Base-by-base conservation (phyloP, 1,140 invertebrate species). In the Halotydeus destructor region DNA sequence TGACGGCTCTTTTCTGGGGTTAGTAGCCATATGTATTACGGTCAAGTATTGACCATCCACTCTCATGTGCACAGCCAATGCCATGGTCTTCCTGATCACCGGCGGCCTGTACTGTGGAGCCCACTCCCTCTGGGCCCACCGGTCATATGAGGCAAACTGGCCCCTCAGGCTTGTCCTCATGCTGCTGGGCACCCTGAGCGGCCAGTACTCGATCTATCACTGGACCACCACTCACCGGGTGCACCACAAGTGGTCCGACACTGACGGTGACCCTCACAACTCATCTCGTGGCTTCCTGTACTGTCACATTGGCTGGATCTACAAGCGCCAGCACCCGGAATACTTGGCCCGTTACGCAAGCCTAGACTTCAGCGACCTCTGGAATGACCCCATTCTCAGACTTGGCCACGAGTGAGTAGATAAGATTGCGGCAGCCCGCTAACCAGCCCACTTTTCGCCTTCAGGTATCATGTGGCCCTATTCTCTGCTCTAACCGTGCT, bases 321-420 rank as follows among this genome's bases (percentile, higher is more conserved):
- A 80, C 4, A 62, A 72, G 0, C 77, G 75, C 0, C 75, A 75
- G 0, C 77, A 80, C 57, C 77, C 77, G 0, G 67, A 72, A 6
- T 76, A 37, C 19, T 12, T 8, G n/a, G 32, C 24, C 8, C n/a
- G n/a, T n/a, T n/a, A n/a, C n/a, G n/a, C n/a, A n/a, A n/a, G n/a
- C n/a, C 68, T 94, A 14, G 83, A 91, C 56, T 48, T 93, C 22
- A 76, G 71, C 26, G 89, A 97, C 60, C 64, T 96, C 14, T 69
- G 72, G 45, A 66, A 66, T 12, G 86, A 97, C 60, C 75, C 75
- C 1, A 69, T 96, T 18, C 62, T 93, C 6, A 61, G 62, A 43
- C 85, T 86, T 60, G 88, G 96, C 57, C 77, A 78, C 57, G 86
- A 55, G 58, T 65, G 46, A 58, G n/a, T n/a, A n/a, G n/a, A n/a